Conservation (phyloP, 2,797 vertebrate species). For the Clarias laeviceps region DNA sequence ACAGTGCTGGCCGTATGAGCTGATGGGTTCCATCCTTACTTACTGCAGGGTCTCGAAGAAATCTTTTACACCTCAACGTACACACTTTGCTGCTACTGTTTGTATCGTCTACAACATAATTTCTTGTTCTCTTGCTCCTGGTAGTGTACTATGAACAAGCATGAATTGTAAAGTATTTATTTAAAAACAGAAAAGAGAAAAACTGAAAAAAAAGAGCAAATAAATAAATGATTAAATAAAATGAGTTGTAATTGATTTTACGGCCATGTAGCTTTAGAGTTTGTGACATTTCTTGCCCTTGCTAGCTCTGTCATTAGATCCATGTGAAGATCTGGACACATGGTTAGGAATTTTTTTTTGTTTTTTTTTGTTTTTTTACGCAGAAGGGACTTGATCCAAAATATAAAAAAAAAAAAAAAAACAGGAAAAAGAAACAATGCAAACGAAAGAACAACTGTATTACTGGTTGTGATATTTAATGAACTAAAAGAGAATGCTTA, state of each 20-base stretch:
- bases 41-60: conserved; percentile 81
- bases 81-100: conserved; percentile 93
- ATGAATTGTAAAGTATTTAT: conserved; percentile 97
- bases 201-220: conserved; percentile 59
- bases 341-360: conserved; percentile 70
- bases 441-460: conserved; percentile 57
- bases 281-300: conserved; percentile 85
- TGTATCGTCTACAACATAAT: conserved; percentile 85
- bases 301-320: conserved; percentile 85
- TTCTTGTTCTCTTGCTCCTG: conserved; percentile 83
- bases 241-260: conserved; percentile 82
- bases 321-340: conserved; percentile 80
- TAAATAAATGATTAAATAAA: conserved; percentile 69
- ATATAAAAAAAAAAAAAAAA: conserved; percentile 68
- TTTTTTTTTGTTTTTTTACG: conserved; percentile 60
- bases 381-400: conserved; percentile 74
- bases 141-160: conserved; percentile 92
- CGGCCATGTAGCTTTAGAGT: conserved; percentile 89
- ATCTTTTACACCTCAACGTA: conserved; percentile 78
- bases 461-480: conserved; percentile 65
- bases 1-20: conserved; percentile 61
- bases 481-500: conserved; percentile 64
- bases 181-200: conserved; percentile 81
- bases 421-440: conserved; percentile 59
- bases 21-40: conserved; percentile 78